phyloP scores from a whole-genome alignment of 2,888 invertebrate genomes.

The Sacculina carcini region DNA sequence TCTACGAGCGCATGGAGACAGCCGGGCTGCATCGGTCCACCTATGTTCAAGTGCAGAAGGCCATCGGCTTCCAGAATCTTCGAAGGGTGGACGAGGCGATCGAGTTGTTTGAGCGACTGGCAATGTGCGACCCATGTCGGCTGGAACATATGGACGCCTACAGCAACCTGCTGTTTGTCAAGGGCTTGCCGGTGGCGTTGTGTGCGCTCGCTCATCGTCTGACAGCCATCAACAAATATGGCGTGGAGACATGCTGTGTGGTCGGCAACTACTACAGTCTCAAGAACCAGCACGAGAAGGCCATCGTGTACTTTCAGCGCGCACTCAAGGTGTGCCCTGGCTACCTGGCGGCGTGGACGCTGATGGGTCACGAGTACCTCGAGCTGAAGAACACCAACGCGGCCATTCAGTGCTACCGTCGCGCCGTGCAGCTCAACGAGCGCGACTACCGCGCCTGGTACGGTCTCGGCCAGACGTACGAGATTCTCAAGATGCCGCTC shows the following conservation, averaged over 20 bases:
- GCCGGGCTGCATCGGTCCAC: conserved; percentile 64
- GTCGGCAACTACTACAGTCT: conserved; percentile 94
- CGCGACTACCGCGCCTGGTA: conserved; percentile 58
- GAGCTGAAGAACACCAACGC: conserved; percentile 94
- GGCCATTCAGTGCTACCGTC: conserved; percentile 91
- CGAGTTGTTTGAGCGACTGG: conserved; percentile 51
- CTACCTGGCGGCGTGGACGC: conserved; percentile 84
- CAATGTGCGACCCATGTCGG: conserved; percentile 66
- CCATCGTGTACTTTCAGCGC: conserved; percentile 86
- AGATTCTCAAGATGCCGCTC: conserved; percentile 82
- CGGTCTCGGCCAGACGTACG: conserved; percentile 92
- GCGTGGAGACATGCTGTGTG: conserved; percentile 91
- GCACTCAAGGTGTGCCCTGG: conserved; percentile 78
- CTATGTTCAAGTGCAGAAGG: conserved; percentile 72
- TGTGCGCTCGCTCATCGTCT: conserved; percentile 80
- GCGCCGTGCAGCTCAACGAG: conserved; percentile 36
- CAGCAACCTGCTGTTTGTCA: conserved; percentile 82
- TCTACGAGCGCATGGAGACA: conserved; percentile 44
- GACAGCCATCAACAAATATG: conserved; percentile 79
- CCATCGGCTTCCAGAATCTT: conserved; percentile 68
- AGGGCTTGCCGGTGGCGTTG: conserved; percentile 69
- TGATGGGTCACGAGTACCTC: conserved; percentile 97
- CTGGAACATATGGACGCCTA: conserved; percentile 88
- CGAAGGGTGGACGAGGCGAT: conserved; percentile 71
- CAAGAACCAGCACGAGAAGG: conserved; percentile 82